Evolutionary conservation across 1,140 invertebrate species (phyloP), one percentile per base, ranked within the genome.

Genomic region (Macrocentrus cingulum): DNA sequence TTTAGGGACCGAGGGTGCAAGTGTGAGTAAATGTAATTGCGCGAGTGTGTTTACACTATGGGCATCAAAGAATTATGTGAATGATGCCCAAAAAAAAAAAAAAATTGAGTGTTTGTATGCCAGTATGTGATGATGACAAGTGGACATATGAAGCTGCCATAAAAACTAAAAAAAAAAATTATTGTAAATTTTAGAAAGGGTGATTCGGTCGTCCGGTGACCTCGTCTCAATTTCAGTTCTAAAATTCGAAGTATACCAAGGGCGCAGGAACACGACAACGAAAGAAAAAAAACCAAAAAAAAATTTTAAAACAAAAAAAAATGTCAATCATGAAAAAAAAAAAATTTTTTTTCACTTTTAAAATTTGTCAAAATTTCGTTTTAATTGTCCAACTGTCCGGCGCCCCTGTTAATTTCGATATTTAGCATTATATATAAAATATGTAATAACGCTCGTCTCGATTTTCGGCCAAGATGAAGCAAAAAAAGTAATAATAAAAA

Each of bases 391-490:
- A 55, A 57, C 44, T 53, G 60, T 63, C 70, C 71, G 71, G 71
- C 73, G 74, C 75, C 74, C 73, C 65, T 72, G 68, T 64, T 66
- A 65, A 70, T 75, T 73, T 72, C 67, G 71, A 67, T 62, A 64
- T 51, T 48, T 44, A 34, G 20, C 42, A 56, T 19, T 29, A 67
- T 62, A 64, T 51, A 53, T 44, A 34, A 23, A 41, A 56, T 19
- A 32, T 18, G 16, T 41, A 16, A 62, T 67, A 70, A 71, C 65
- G 69, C 74, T 77, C 76, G 69, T 77, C 78, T 77, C 74, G 67
- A 74, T 22, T 63, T 73, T 76, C 72, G 70, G 66, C 44, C 51
- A 59, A 59, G 22, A 45, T 49, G 70, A 59, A 49, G 34, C 22
- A 59, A 59, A 45, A 54, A 44, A 44, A 74, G 65, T 64, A 67